phyloP scores from a whole-genome alignment of 2,113 vertebrate genomes.

The Sitta europaea region DNA sequence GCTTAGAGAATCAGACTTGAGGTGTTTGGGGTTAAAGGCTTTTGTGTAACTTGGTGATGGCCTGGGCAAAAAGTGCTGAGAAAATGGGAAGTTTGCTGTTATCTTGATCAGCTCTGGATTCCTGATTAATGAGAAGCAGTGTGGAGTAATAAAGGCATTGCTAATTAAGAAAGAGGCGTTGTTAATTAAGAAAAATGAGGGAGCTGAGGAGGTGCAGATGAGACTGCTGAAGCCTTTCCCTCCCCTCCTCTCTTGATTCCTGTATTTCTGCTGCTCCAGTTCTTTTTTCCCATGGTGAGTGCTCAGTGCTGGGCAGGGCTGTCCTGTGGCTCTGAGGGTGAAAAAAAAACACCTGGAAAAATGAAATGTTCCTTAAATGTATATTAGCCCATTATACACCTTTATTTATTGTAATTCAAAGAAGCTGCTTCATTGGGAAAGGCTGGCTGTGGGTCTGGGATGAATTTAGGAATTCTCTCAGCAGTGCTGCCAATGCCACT shows the following conservation, averaged over 20 bases:
- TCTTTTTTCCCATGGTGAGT: not conserved
- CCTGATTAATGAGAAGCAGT: not conserved
- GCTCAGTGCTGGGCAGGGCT: not conserved
- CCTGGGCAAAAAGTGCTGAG: not conserved
- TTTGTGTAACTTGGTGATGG: not conserved
- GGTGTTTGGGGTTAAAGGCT: not conserved
- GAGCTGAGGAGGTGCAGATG: not conserved
- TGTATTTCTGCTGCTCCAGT: not conserved
- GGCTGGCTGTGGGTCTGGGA: not conserved
- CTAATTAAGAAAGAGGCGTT: not conserved
- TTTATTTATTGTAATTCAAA: not conserved
- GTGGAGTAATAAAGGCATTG: not conserved
- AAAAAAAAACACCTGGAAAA: not conserved
- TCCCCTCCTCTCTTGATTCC: not conserved
- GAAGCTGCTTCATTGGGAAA: not conserved
- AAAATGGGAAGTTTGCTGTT: not conserved
- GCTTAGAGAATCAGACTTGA: not conserved
- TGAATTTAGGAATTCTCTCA: not conserved
- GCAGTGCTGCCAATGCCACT: not conserved
- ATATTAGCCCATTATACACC: not conserved
- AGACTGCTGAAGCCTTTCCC: not conserved
- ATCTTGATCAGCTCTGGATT: not conserved
- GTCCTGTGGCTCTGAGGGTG: not conserved
- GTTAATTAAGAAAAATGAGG: not conserved
- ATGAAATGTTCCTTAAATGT: not conserved